Conservation (phyloP, 64 coral and sea anemone species). For the Pocillopora damicornis region DNA sequence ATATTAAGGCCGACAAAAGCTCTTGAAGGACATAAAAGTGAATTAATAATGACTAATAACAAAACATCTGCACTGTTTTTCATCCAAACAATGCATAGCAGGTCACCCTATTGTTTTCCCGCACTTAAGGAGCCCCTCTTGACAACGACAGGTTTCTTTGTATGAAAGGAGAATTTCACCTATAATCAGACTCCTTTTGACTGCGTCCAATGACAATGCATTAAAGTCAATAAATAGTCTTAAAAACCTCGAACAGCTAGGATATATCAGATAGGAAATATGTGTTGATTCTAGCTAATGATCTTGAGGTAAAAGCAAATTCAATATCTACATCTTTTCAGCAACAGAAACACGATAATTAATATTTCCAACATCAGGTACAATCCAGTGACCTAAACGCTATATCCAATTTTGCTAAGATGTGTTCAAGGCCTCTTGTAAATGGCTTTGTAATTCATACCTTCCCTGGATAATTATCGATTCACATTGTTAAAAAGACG, state of each 20-base stretch:
- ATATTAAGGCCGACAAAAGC: neutral
- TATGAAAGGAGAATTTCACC: conserved; percentile 18
- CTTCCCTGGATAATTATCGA: neutral
- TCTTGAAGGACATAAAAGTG: neutral
- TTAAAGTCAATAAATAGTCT: neutral
- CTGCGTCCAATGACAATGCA: neutral
- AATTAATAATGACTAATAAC: neutral
- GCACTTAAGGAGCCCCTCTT: neutral
- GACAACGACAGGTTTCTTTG: conserved; percentile 3
- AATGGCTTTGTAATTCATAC: neutral
- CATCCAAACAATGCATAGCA: conserved; percentile 32
- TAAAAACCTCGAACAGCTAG: neutral
- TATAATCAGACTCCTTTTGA: neutral
- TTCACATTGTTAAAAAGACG: neutral
- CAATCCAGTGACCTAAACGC: neutral
- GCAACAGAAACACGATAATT: neutral
- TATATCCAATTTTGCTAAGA: neutral
- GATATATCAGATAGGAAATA: neutral
- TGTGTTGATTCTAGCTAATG: neutral
- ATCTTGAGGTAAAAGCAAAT: neutral
- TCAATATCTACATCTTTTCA: neutral
- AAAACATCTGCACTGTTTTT: conserved; percentile 33
- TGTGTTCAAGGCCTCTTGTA: neutral
- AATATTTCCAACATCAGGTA: no score
- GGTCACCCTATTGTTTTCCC: conserved; percentile 15